Evolutionary conservation across 2,113 vertebrate species (phyloP).

Genomic region (Tachuris rubrigastra): DNA sequence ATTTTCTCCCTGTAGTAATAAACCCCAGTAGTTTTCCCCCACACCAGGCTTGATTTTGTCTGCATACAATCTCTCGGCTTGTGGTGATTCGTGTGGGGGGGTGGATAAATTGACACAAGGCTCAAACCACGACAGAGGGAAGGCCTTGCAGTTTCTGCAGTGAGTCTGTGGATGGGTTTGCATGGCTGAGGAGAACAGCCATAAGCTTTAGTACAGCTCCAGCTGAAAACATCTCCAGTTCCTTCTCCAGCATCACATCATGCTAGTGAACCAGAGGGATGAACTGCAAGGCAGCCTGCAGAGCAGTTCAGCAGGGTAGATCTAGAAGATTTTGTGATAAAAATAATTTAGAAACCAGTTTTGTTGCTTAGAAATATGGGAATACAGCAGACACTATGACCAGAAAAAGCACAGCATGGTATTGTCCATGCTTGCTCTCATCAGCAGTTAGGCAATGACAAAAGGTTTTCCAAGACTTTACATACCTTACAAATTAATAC

Average conservation of each 20-base stretch:
- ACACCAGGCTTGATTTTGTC: no score
- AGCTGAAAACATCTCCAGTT: neutral
- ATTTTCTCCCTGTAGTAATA: no score
- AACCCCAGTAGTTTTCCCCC: no score
- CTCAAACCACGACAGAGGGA: no score
- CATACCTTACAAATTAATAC: neutral
- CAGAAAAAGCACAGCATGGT: neutral
- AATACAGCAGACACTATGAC: neutral
- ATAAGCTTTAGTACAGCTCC: neutral
- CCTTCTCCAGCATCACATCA: no score
- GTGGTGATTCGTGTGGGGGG: no score
- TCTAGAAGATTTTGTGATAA: neutral
- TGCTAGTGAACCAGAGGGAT: neutral
- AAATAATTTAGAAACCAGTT: neutral
- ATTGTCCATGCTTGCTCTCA: neutral
- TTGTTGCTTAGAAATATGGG: neutral
- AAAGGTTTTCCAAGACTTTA: neutral
- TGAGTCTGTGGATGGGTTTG: fast-evolving
- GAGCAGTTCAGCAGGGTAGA: neutral
- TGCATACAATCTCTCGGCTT: no score
- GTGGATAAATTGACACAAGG: no score
- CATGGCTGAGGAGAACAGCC: neutral
- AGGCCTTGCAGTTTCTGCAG: neutral
- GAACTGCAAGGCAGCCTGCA: neutral
- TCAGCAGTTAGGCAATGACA: neutral